Evolutionary conservation across 2,113 vertebrate species (phyloP).

Genomic region (Neolamprologus ventralis): DNA sequence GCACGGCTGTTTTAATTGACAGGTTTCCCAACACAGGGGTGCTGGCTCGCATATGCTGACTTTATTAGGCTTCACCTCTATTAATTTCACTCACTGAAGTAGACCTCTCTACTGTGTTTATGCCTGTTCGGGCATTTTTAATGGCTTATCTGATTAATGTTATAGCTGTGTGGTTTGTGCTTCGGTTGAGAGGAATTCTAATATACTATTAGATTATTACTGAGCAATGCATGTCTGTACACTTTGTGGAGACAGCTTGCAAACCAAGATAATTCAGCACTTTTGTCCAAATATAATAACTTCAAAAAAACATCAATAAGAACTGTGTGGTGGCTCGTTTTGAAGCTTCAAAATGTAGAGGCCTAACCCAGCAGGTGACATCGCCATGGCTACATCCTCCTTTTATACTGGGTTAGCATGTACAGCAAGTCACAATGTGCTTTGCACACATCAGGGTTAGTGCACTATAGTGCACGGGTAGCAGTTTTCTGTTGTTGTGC

Average conservation of each 20-base stretch:
- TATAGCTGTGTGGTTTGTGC: neutral
- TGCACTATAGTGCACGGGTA: neutral
- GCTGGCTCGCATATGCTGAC: neutral
- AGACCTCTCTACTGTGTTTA: neutral
- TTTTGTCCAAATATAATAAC: neutral
- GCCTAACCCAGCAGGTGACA: rapidly evolving
- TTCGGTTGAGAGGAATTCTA: neutral
- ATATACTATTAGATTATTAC: neutral
- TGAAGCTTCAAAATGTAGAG: neutral
- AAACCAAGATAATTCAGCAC: neutral
- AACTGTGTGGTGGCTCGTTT: neutral
- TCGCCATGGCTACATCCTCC: neutral
- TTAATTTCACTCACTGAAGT: neutral
- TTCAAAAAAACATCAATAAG: neutral
- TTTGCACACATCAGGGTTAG: neutral
- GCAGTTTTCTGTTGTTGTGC: neutral
- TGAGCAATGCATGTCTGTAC: neutral
- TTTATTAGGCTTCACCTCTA: neutral
- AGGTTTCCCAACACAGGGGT: neutral
- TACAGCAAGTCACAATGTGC: neutral
- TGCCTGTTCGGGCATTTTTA: neutral
- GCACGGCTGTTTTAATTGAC: neutral
- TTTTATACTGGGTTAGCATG: neutral
- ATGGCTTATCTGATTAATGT: neutral
- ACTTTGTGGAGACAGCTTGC: neutral